phyloP scores from a whole-genome alignment of 2,113 vertebrate species.

The Megatriorchis doriae region DNA sequence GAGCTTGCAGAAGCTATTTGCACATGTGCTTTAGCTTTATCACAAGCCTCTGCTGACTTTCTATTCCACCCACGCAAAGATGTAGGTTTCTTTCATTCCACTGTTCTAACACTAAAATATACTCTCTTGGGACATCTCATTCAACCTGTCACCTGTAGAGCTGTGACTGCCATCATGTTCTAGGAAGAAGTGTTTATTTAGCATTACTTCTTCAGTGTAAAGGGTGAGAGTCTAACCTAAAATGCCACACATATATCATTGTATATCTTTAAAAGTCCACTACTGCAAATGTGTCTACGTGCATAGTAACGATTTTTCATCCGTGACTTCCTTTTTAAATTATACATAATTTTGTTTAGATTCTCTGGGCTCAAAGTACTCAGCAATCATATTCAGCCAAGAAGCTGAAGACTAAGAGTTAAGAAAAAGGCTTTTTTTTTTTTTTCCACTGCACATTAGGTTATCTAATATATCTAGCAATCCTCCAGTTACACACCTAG shows the following conservation, averaged over 20 bases:
- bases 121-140: not conserved
- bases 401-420: not conserved
- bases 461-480: not conserved
- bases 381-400: not conserved
- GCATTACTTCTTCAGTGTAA: not conserved
- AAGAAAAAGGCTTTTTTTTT: not conserved
- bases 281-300: not conserved
- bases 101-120: not conserved
- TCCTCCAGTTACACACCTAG: not conserved
- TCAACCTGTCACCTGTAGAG: not conserved
- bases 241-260: not conserved
- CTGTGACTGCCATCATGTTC: not conserved
- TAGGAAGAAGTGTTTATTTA: not conserved
- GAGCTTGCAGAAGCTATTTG: not conserved
- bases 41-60: not conserved
- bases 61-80: not conserved
- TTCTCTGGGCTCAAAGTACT: not conserved
- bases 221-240: not conserved
- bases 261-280: not conserved
- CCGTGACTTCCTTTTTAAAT: rapidly evolving
- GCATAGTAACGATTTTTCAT: not conserved
- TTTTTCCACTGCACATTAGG: not conserved
- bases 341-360: not conserved
- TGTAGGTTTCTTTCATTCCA: not conserved
- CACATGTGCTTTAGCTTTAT: not conserved